Conservation (phyloP, 2,888 invertebrate genomes). For the Capitulum mitella region DNA sequence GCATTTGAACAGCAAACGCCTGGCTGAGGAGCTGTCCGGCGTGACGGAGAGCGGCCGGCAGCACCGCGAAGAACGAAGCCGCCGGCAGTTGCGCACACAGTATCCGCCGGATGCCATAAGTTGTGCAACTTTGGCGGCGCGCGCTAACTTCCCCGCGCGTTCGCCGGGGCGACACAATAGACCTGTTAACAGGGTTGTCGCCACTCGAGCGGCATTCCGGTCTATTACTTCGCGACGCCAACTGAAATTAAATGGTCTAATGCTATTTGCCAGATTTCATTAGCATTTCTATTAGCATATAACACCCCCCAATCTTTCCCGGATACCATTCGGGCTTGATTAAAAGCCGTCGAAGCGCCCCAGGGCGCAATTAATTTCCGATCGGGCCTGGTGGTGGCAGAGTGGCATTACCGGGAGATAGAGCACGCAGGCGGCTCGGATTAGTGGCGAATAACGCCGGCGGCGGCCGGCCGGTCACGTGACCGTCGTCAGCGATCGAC, state of each 20-base stretch:
- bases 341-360: slow-evolving; percentile 36
- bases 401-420: slow-evolving; percentile 23
- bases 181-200: slow-evolving; percentile 1
- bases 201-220: background rate
- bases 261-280: slow-evolving; percentile 39
- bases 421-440: background rate
- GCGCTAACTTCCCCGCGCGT: background rate
- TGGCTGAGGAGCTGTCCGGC: no score
- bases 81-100: no score
- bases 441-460: background rate
- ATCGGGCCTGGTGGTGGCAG: slow-evolving; percentile 37
- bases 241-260: slow-evolving; percentile 25
- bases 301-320: slow-evolving; percentile 15
- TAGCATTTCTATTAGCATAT: slow-evolving; percentile 40
- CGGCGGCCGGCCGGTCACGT: background rate
- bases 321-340: slow-evolving; percentile 35
- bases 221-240: slow-evolving; percentile 18
- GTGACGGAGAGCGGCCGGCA: no score
- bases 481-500: background rate
- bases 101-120: background rate
- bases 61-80: no score
- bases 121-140: background rate
- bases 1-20: no score
- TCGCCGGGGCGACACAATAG: background rate
- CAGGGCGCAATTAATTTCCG: slow-evolving; percentile 44